Evolutionary conservation across 2,888 invertebrate species (phyloP).

Genomic region (Flexamia atlantica): DNA sequence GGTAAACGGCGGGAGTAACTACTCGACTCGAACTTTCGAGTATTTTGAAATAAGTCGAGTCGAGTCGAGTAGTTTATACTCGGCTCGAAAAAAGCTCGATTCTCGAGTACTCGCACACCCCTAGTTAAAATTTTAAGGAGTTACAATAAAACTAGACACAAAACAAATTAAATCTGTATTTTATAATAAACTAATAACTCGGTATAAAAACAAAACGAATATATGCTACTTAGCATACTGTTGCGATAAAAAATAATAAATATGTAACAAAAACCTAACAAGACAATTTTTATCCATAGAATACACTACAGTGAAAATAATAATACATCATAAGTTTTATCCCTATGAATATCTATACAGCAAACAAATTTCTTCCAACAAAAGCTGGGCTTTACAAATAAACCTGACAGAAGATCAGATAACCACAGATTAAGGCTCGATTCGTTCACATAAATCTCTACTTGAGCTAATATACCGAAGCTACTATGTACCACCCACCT

Average conservation of each 20-base stretch:
- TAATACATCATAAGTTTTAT: background rate
- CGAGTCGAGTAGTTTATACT: too few relatives aligned
- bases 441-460: slow-evolving; percentile 14
- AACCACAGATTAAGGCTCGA: slow-evolving; percentile 40
- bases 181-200: slow-evolving; percentile 7
- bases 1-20: too few relatives aligned
- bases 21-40: too few relatives aligned
- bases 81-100: too few relatives aligned
- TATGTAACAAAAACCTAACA: slow-evolving; percentile 8
- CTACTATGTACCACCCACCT: background rate
- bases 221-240: background rate
- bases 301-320: background rate
- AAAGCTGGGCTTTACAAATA: slow-evolving; percentile 1
- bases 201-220: slow-evolving; percentile 5
- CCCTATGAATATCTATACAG: background rate
- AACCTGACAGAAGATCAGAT: background rate
- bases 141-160: background rate
- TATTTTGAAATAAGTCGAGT: too few relatives aligned
- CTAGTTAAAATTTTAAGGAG: too few relatives aligned
- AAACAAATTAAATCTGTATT: background rate
- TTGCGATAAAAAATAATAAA: slow-evolving; percentile 4
- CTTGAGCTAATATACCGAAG: slow-evolving; percentile 44
- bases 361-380: slow-evolving; percentile 10
- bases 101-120: too few relatives aligned
- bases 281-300: background rate